Evolutionary conservation across 2,888 invertebrate species (phyloP).

Genomic region (Clusia tigrina): DNA sequence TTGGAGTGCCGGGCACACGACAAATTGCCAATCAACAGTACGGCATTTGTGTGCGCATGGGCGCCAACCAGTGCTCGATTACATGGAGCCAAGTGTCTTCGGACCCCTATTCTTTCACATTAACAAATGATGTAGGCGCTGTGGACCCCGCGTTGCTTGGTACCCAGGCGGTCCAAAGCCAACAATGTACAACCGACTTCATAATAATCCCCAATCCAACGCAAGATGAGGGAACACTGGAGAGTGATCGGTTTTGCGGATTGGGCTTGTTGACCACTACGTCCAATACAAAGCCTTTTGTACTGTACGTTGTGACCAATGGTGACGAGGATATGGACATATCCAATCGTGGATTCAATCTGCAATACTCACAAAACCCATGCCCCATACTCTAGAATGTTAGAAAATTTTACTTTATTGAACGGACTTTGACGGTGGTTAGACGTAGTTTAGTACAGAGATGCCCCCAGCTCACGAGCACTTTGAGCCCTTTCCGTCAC

Average conservation of each 20-base stretch:
- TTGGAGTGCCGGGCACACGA: slow-evolving; percentile 71
- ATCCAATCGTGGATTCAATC: slow-evolving; percentile 78
- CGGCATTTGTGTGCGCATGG: slow-evolving; percentile 79
- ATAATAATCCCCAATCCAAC: slow-evolving; percentile 77
- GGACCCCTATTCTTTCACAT: slow-evolving; percentile 73
- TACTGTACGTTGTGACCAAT: slow-evolving; percentile 76
- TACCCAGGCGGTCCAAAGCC: slow-evolving; percentile 69
- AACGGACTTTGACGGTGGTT: too few relatives aligned
- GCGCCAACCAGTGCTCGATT: slow-evolving; percentile 76
- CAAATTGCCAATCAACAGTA: slow-evolving; percentile 78
- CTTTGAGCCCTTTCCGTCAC: too few relatives aligned
- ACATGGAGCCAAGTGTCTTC: slow-evolving; percentile 70
- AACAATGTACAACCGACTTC: slow-evolving; percentile 75
- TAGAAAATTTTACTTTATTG: too few relatives aligned
- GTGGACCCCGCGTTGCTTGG: slow-evolving; percentile 71
- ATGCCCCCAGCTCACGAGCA: too few relatives aligned
- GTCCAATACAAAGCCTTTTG: slow-evolving; percentile 72
- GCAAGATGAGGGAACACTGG: slow-evolving; percentile 63
- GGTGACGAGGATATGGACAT: slow-evolving; percentile 72
- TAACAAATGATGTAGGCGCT: slow-evolving; percentile 75
- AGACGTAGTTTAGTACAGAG: too few relatives aligned
- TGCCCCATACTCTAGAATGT: too few relatives aligned
- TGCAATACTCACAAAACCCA: slow-evolving; percentile 73
- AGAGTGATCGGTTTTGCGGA: slow-evolving; percentile 79
- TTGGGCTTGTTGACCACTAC: slow-evolving; percentile 73